Evolutionary conservation across 2,797 vertebrate species (phyloP), one percentile per base, ranked within the genome.

Genomic region (Halcyon smyrnensis): DNA sequence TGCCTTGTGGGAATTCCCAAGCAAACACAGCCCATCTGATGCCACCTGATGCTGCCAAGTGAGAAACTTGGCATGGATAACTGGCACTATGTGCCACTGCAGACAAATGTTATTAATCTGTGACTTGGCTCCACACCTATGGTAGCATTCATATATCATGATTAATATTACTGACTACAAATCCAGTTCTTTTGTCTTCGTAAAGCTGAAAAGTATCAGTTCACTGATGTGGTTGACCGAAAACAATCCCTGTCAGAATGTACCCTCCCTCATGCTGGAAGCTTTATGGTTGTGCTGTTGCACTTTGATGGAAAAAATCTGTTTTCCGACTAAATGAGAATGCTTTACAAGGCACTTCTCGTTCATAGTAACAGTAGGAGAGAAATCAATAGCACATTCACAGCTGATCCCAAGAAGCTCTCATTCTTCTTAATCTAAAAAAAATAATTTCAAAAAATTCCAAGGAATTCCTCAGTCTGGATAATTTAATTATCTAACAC

Each of bases 341-440:
- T 46, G 82, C n/a, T 87, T 93, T 86, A 78, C 34, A 86, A 86
- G 63, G 63, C 65, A 93, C 93, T 96, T 94, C 82, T 94, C 80
- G 91, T 96, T 96, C 89, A 93, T 77, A 50, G 51, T 74, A 96
- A 84, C 92, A 93, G 85, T 64, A 84, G 91, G 89, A 86, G 56
- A 87, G 92, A 95, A 97, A 97, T 96, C 92, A 93, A 94, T 96
- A 96, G n/a, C 37, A 74, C 74, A 84, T 93, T 94, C 92, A 88
- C 63, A 84, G 83, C 65, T 75, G 50, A 91, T 91, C 76, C 60
- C 63, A 65, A 89, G 84, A 54, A 89, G 45, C 41, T 78, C 76
- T 92, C 63, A 73, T 51, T 91, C 82, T 92, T 88, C 53, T 20
- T 83, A 11, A 59, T 85, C 20, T 7, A 7, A 63, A 92, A 64